Percentiles rank a stretch among this genome's conserved stretches.
Conservation (phyloP, 1,140 invertebrate species). For the Agrilus planipennis region DNA sequence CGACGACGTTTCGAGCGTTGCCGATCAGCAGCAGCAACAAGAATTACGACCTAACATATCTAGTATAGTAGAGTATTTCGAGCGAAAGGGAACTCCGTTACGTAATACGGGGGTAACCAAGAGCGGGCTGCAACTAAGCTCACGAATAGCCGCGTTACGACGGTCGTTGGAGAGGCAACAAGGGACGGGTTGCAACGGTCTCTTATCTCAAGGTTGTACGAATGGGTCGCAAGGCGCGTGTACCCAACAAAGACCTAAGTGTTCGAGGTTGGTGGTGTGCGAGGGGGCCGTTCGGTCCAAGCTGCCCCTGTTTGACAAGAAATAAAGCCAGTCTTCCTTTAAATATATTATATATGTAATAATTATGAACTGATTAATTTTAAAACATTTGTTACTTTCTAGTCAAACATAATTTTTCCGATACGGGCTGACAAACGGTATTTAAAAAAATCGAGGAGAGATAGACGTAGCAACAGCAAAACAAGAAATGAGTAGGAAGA, state of each 20-base stretch:
- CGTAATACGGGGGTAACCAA: constrained; percentile 21
- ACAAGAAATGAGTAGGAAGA: too few relatives aligned
- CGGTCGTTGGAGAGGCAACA: constrained; percentile 26
- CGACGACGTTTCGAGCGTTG: constrained; percentile 69
- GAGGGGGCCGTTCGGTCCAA: constrained; percentile 75
- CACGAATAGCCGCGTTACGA: constrained; percentile 24
- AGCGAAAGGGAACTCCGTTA: constrained; percentile 48
- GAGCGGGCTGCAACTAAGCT: constrained; percentile 23
- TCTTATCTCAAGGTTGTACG: constrained; percentile 30
- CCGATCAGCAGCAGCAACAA: constrained; percentile 59
- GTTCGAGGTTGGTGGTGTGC: constrained; percentile 52
- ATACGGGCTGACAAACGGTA: too few relatives aligned
- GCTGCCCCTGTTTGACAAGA: constrained; percentile 73
- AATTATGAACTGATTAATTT: too few relatives aligned
- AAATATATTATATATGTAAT: too few relatives aligned
- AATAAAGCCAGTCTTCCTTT: constrained; percentile 32
- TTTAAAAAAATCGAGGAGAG: too few relatives aligned
- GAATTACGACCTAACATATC: constrained; percentile 57
- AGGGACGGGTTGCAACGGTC: constrained; percentile 14
- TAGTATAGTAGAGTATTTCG: constrained; percentile 80
- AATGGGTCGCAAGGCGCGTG: too few relatives aligned
- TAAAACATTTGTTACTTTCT: too few relatives aligned
- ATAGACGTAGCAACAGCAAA: too few relatives aligned
- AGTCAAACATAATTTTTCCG: neutral
- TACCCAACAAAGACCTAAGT: constrained; percentile 28